Evolutionary conservation across 2,888 invertebrate genomes (phyloP), one percentile per base, ranked within the genome.

Genomic region (Trachelus stipa): DNA sequence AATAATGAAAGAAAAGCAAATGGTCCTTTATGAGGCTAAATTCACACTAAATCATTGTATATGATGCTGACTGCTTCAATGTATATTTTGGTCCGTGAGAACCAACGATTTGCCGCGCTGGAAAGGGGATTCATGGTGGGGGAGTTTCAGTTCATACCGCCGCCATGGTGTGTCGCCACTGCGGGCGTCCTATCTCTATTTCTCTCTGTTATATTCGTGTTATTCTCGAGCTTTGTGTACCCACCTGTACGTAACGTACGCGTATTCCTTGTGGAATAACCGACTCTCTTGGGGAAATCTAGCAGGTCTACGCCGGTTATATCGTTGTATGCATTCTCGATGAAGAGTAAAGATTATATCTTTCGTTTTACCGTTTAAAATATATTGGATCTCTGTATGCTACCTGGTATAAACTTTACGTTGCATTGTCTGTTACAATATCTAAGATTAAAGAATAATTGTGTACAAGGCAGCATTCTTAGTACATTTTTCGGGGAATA

Each of bases 141-240:
- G 37, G 73, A 79, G 75, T 74, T 35, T 23, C 33, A 68, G 34
- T 33, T 82, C 79, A 81, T 78, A 81, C 81, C 79, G 83, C 81
- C 79, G 80, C 81, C 82, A 79, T 80, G 81, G 83, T 84, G 79
- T 82, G 82, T 77, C 86, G 87, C 86, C 80, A 83, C 82, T 34
- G 83, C 81, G 78, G 82, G 85, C 87, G 85, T 87, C 85, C 84
- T 85, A 82, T 86, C 82, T 83, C 81, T 83, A 79, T 81, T 84
- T 82, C 85, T 82, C 73, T 56, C 75, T 77, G 30, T 37, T 40
- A 34, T 34, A n/a, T 56, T 73, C 40, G 74, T 40, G 71, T 33
- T 71, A 71, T 34, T 71, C 71, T 56, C 56, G 1, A 40, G 15
- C 40, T 40, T 6, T 56, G 56, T 56, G 56, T 56, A 56, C 9